These are phyloP conservation scores for Anastrepha ludens DNA, from an alignment of 1,140 invertebrate species.

Conservation along the genomic window DNA sequence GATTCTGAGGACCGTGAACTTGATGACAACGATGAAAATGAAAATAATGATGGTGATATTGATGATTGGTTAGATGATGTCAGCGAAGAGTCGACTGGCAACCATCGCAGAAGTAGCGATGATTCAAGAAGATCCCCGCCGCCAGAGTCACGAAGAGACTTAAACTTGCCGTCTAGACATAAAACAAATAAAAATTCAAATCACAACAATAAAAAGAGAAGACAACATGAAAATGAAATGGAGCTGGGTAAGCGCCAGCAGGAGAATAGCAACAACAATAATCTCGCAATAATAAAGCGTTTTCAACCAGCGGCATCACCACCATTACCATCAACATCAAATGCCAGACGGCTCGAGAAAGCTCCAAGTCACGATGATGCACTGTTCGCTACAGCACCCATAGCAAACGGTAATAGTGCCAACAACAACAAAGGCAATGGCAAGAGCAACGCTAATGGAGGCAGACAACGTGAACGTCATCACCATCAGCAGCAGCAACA, in stretches of 20 bases:
- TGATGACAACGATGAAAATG: neutral
- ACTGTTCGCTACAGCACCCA: neutral
- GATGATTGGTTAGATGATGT: constrained; percentile 31
- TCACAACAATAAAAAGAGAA: constrained; percentile 38
- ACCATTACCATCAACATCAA: neutral
- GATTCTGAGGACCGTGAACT: neutral
- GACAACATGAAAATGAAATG: constrained; percentile 38
- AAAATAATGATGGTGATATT: constrained; percentile 15
- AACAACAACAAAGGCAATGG: constrained; percentile 53
- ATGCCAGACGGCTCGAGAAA: constrained; percentile 58
- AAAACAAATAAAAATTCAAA: constrained; percentile 47
- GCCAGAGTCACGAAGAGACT: constrained; percentile 20
- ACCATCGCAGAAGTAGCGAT: constrained; percentile 32
- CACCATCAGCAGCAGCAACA: constrained; percentile 51
- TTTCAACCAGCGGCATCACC: constrained; percentile 15
- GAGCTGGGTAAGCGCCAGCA: constrained; percentile 61
- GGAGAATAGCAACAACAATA: constrained; percentile 57
- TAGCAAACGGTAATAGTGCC: constrained; percentile 64
- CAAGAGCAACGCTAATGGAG: constrained; percentile 58
- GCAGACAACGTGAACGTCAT: constrained; percentile 35
- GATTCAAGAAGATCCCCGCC: constrained; percentile 10
- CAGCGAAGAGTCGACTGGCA: neutral
- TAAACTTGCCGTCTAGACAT: constrained; percentile 39
- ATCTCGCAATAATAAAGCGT: constrained; percentile 39
- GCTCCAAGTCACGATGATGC: constrained; percentile 64